Percentiles rank a stretch among this genome's conserved stretches.
Conservation (phyloP, 2,888 invertebrate species). For the Strigamia transsilvanica region DNA sequence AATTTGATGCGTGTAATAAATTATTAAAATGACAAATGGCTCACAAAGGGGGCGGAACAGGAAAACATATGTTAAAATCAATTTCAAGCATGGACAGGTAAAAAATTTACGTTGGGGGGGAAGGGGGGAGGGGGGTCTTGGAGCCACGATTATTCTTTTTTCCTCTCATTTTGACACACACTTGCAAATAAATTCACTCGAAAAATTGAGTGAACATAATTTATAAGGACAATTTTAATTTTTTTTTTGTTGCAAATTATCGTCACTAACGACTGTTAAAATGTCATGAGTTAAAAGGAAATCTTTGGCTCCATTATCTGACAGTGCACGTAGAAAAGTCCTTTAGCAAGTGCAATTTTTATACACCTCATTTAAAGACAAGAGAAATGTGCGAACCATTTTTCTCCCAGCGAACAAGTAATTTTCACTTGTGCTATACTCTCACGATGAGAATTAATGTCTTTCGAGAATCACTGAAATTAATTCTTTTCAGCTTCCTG, state of each 20-base stretch:
- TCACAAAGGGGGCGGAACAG: neutral
- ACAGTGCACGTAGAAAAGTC: slow-evolving; percentile 10
- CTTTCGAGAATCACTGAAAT: slow-evolving; percentile 15
- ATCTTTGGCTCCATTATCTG: neutral
- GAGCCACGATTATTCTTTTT: too few relatives aligned
- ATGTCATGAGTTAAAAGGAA: neutral
- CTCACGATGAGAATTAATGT: slow-evolving; percentile 18
- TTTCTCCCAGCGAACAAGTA: slow-evolving; percentile 9
- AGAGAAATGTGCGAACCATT: slow-evolving; percentile 13
- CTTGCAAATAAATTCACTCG: too few relatives aligned
- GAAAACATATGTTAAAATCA: neutral
- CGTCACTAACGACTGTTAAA: neutral
- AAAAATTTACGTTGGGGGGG: neutral
- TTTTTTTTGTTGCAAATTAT: too few relatives aligned
- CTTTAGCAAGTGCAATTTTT: slow-evolving; percentile 20
- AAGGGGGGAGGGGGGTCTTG: too few relatives aligned
- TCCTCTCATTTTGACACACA: too few relatives aligned
- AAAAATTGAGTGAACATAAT: too few relatives aligned
- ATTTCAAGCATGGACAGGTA: slow-evolving; percentile 13
- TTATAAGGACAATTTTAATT: too few relatives aligned
- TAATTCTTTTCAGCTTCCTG: slow-evolving; percentile 20
- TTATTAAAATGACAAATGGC: slow-evolving; percentile 5
- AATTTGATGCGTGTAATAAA: neutral
- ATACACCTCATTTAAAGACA: slow-evolving; percentile 15
- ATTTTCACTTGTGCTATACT: slow-evolving; percentile 20